Base-by-base conservation (phyloP, 2,113 vertebrate genomes). In the Lethenteron reissneri region DNA sequence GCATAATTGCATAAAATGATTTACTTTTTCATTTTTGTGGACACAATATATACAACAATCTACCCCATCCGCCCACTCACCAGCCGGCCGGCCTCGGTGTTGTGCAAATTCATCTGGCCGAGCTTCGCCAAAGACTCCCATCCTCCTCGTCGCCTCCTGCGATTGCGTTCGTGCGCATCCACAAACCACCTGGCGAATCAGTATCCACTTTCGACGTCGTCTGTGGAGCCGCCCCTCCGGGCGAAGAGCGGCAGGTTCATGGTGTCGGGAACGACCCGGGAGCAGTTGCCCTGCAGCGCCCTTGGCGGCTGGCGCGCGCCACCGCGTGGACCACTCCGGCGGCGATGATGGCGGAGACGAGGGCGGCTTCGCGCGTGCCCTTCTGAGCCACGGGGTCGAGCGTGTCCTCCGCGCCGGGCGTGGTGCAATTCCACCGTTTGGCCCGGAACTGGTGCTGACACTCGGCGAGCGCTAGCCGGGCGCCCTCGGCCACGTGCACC, bases 81-180 rank as follows among this genome's bases (percentile, higher is more conserved):
- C 73, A 73, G n/a, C 3, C 73, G 57, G 5, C 73, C 73, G 5
- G 73, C 73, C 70, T 73, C 73, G n/a, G 59, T 73, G 58, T 73
- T 73, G 70, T 73, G 73, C 58, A 73, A 70, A 17, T 73, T 58
- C 12, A 73, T 72, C 62, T 68, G 10, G 14, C 58, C 58, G 21
- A 68, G 25, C 57, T 69, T 72, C 17, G 71, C 71, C 15, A 25
- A 25, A 25, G 25, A 25, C 25, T 25, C 25, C 25, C 25, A 25
- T 25, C 25, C 25, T 25, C 25, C 25, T 25, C 25, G 25, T 25
- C 25, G 25, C 25, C 71, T 74, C 41, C 58, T 57, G 2, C 71
- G 71, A 4, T 72, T 57, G 11, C 56, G 62, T 56, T 15, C 17
- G 4, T 69, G 71, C 41, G 70, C 71, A 41, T 71, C 73, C 72